Evolutionary conservation across 2,888 invertebrate genomes (phyloP).

Genomic region (Drosophila ezoana): DNA sequence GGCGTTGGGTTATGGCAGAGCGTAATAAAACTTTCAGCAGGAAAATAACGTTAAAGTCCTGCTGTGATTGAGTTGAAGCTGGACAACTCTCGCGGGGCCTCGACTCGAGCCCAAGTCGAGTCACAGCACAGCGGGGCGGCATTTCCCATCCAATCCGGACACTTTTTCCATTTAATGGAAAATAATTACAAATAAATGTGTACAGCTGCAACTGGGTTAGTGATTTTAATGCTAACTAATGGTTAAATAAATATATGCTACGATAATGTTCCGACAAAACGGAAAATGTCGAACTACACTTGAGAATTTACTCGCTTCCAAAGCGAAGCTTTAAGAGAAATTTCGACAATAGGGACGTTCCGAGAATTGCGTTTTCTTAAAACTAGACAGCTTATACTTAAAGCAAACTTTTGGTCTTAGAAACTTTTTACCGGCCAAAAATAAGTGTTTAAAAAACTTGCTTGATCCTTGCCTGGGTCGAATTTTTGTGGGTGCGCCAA

Average conservation of each 20-base stretch:
- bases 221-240: slow-evolving; percentile 68
- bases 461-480: background rate
- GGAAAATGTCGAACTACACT: background rate
- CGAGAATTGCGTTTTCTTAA: background rate
- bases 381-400: background rate
- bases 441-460: slow-evolving; percentile 1
- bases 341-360: background rate
- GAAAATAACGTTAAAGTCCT: slow-evolving; percentile 68
- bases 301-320: background rate
- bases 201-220: slow-evolving; percentile 43
- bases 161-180: slow-evolving; percentile 69
- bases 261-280: background rate
- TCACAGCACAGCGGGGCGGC: slow-evolving; percentile 46
- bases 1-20: slow-evolving; percentile 42
- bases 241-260: slow-evolving; percentile 33
- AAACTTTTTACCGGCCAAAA: too few species aligned
- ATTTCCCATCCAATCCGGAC: slow-evolving; percentile 9
- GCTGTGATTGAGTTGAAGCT: slow-evolving; percentile 76
- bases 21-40: slow-evolving; percentile 70
- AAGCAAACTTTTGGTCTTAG: background rate
- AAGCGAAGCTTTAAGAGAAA: background rate
- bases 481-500: background rate
- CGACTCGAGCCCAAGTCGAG: slow-evolving; percentile 29
- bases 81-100: slow-evolving; percentile 69
- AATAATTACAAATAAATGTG: slow-evolving; percentile 71